phyloP scores from a whole-genome alignment of 2,797 vertebrate genomes.

The Merluccius polli region DNA sequence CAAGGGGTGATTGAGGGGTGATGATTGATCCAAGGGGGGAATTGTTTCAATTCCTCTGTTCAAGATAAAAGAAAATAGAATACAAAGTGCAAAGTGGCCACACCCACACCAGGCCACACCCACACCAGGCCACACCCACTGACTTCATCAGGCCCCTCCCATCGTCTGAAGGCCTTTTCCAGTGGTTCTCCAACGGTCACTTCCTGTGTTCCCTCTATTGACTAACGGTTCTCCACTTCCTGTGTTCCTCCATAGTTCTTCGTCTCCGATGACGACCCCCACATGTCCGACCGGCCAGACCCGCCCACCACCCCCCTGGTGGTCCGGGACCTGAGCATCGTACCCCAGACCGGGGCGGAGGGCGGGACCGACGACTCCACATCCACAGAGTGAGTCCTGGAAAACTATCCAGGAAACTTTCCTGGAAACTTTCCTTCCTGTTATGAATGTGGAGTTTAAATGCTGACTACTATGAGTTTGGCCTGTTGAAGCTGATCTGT shows the following conservation, averaged over 20 bases:
- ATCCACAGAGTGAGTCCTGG: conserved; percentile 66
- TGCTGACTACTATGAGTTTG: not conserved
- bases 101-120: not conserved
- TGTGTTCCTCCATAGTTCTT: conserved; percentile 64
- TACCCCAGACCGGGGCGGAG: conserved; percentile 38
- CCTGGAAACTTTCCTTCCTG: not conserved
- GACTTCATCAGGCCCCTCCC: not conserved
- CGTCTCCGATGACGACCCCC: conserved; percentile 68
- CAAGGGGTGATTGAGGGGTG: too few relatives aligned
- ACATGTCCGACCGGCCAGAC: conserved; percentile 14
- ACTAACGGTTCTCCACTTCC: not conserved
- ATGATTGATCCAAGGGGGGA: not conserved
- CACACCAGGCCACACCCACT: not conserved
- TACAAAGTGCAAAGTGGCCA: too few relatives aligned
- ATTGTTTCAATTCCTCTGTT: too few relatives aligned
- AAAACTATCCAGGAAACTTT: not conserved
- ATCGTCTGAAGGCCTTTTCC: not conserved
- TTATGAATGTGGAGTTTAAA: not conserved
- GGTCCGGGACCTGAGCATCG: conserved; percentile 41
- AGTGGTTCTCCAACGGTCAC: not conserved
- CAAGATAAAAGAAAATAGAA: too few relatives aligned
- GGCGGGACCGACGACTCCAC: conserved; percentile 47
- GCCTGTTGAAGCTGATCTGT: not conserved
- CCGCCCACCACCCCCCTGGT: conserved; percentile 39
- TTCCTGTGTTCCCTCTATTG: too few relatives aligned